phyloP scores from a whole-genome alignment of 2,797 vertebrate genomes.

The Microhierax caerulescens region DNA sequence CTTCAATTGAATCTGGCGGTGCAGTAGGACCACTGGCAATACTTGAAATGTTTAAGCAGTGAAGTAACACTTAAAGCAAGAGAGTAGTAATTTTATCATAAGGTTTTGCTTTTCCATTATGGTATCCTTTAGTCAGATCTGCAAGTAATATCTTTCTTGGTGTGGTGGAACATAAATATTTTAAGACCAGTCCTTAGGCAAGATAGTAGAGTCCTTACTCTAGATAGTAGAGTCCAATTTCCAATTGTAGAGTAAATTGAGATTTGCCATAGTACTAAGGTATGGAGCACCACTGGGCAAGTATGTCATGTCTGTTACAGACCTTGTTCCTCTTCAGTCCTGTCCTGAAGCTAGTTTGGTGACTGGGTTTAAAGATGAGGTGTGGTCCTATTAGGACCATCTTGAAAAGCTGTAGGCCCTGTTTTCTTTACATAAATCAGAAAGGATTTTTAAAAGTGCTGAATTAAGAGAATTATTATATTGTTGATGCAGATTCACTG shows the following conservation, averaged over 20 bases:
- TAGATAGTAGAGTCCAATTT: neutral
- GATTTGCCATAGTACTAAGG: accelerated
- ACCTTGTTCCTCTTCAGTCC: neutral
- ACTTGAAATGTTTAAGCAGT: neutral
- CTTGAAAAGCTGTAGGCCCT: neutral
- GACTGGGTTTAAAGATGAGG: neutral
- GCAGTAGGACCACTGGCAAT: neutral
- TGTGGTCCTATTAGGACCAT: neutral
- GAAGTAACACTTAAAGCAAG: neutral
- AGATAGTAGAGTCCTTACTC: neutral
- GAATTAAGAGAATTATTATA: neutral
- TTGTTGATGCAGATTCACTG: neutral
- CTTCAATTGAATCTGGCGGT: neutral
- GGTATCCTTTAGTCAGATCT: neutral
- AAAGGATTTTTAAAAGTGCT: neutral
- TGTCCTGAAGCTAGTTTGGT: neutral
- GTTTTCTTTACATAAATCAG: neutral
- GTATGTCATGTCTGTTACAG: neutral
- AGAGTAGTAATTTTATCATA: neutral
- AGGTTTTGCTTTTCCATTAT: neutral
- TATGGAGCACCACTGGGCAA: neutral
- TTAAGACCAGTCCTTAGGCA: neutral
- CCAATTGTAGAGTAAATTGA: neutral
- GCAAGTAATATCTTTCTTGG: neutral
- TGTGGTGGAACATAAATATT: neutral